Base-by-base conservation (phyloP, 2,888 invertebrate genomes). In the Bombylius major region DNA sequence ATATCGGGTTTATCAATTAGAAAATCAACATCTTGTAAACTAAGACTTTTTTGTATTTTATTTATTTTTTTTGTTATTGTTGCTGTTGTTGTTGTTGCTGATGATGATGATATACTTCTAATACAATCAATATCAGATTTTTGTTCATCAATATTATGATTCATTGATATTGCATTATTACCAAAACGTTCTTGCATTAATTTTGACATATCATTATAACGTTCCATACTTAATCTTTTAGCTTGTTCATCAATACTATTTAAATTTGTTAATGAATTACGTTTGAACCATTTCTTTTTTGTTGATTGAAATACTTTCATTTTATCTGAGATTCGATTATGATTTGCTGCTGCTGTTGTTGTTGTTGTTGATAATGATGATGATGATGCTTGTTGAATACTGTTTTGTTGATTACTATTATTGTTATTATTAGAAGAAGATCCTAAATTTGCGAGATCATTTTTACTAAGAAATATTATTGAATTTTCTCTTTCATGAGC, bases 121-220 rank as follows among this genome's bases (percentile, higher is more conserved):
- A 23, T 23, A 51, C 63, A 65, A 42, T 65, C 65, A 9, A 61
- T 53, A 46, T 64, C 63, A 5, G 62, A 64, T 39, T 47, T 56
- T 42, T 58, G 57, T 23, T 59, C 48, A 7, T 55, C 54, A 36
- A n/a, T 31, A 11, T 34, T 34, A 32, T 14, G n/a, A 32, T 47
- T n/a, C 8, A 23, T 51, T 55, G 1, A n/a, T 48, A 4, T 51
- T 23, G 23, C 23, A 23, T 23, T 64, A 50, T 69, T 77, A 4
- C 84, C 82, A 60, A 84, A 84, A 63, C 79, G 78, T 62, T 84
- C 84, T 67, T 84, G 83, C 60, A 84, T 78, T 56, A 84, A 71
- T 66, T 84, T 84, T 5, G 84, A 79, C 84, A 84, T 84, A 62
- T 84, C 84, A 67, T 83, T 83, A 61, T 84, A 84, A 50, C 84